Evolutionary conservation across 2,797 vertebrate species (phyloP).

Genomic region (Sebastes kiyomatsui): DNA sequence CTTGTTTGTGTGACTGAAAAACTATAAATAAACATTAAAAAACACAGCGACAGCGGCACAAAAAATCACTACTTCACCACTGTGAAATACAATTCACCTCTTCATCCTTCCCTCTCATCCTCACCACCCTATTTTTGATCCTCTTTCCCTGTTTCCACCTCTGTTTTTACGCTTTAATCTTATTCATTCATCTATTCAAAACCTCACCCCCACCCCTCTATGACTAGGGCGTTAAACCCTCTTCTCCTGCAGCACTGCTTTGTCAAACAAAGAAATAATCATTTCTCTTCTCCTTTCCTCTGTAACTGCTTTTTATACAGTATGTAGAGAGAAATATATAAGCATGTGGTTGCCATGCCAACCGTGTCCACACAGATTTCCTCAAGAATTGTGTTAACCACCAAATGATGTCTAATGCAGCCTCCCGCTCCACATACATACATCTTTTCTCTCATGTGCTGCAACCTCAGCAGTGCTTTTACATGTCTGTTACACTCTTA

Average conservation of each 20-base stretch:
- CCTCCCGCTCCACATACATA: neutral
- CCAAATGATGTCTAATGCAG: constrained; percentile 25
- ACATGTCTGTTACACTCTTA: constrained; percentile 29
- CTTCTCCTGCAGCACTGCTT: constrained; percentile 21
- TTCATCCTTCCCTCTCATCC: neutral
- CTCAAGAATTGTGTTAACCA: constrained; percentile 44
- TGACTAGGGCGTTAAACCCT: neutral
- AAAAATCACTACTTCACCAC: neutral
- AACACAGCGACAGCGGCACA: neutral
- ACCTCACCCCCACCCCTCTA: neutral
- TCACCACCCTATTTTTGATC: constrained; percentile 13
- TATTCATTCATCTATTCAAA: constrained; percentile 30
- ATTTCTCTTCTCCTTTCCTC: constrained; percentile 6
- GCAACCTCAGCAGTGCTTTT: neutral
- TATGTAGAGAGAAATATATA: constrained; percentile 72
- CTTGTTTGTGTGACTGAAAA: constrained; percentile 4
- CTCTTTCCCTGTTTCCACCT: constrained; percentile 14
- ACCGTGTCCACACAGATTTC: constrained; percentile 65
- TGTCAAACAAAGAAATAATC: constrained; percentile 41
- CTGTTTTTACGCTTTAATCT: constrained; percentile 42
- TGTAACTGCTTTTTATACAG: constrained; percentile 52
- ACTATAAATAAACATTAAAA: constrained; percentile 12
- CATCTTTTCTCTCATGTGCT: neutral
- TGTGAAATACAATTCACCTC: constrained; percentile 14
- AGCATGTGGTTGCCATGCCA: constrained; percentile 82